Conservation (phyloP, 1,140 invertebrate species). For the Euwallacea fornicatus region DNA sequence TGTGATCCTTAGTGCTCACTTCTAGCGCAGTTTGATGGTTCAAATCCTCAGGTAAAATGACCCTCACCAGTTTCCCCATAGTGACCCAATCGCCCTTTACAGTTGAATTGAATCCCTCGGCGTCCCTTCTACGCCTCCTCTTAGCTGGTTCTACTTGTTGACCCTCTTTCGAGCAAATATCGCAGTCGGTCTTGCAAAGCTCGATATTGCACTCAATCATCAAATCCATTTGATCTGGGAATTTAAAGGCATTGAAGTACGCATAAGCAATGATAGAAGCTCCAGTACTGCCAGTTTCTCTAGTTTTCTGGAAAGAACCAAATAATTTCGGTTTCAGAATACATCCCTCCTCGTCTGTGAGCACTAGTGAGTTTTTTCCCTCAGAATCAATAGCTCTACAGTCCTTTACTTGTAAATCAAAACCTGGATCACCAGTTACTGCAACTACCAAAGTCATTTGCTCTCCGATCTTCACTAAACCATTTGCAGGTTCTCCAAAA, state of each 20-base stretch:
- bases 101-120: constrained; percentile 56
- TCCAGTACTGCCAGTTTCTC: constrained; percentile 69
- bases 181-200: constrained; percentile 79
- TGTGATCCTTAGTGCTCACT: constrained; percentile 45
- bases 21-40: constrained; percentile 44
- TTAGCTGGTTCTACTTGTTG: constrained; percentile 66
- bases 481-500: constrained; percentile 72
- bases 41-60: constrained; percentile 69
- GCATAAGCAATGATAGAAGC: constrained; percentile 79
- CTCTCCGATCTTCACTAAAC: constrained; percentile 81
- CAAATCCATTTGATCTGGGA: constrained; percentile 84
- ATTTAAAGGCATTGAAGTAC: constrained; percentile 84
- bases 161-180: constrained; percentile 69
- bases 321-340: constrained; percentile 81
- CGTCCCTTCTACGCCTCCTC: constrained; percentile 58
- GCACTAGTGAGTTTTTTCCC: constrained; percentile 64
- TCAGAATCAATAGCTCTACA: constrained; percentile 73
- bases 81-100: constrained; percentile 59
- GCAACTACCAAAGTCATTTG: constrained; percentile 80
- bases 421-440: constrained; percentile 77
- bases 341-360: constrained; percentile 79
- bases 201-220: constrained; percentile 84
- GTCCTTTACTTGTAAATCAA: constrained; percentile 77
- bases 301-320: constrained; percentile 78
- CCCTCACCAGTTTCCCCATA: constrained; percentile 63